These are phyloP conservation scores for Heliconius erato DNA, from an alignment of 2,888 invertebrate species.

Conservation along the genomic window DNA sequence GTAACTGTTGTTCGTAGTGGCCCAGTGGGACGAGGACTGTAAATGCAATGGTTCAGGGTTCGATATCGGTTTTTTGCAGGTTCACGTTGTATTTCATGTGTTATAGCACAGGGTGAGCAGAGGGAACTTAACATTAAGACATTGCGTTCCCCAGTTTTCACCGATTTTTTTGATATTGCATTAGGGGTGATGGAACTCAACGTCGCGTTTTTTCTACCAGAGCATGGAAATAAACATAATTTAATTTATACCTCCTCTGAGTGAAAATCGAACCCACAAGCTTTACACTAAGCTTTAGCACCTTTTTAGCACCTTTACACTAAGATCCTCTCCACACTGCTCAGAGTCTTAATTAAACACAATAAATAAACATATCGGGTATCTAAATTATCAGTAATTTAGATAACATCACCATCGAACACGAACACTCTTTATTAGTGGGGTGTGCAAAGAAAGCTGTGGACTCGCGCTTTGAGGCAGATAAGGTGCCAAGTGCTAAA, in stretches of 20 bases:
- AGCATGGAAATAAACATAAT: background rate
- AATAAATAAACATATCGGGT: slow-evolving; percentile 14
- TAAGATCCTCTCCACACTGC: too few species aligned
- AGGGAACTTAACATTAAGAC: too few species aligned
- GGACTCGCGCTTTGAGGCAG: slow-evolving; percentile 52
- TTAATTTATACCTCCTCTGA: background rate
- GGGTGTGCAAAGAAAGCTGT: slow-evolving; percentile 49
- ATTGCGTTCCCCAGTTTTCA: too few species aligned
- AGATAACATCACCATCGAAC: slow-evolving; percentile 34
- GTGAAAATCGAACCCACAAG: background rate
- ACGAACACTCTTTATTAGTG: slow-evolving; percentile 42
- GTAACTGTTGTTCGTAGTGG: background rate
- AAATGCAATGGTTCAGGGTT: too few species aligned
- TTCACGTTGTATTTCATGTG: too few species aligned
- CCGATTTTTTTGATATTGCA: too few species aligned
- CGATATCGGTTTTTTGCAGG: too few species aligned
- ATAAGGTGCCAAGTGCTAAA: slow-evolving; percentile 65
- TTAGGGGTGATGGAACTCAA: too few species aligned
- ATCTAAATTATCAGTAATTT: slow-evolving; percentile 28
- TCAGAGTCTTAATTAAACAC: background rate
- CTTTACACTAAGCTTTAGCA: too few species aligned
- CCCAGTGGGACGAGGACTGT: too few species aligned
- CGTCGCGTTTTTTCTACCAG: background rate
- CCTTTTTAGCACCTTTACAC: too few species aligned
- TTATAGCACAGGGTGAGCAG: too few species aligned